phyloP scores from a whole-genome alignment of 2,888 invertebrate genomes.

The Tinea pellionella region DNA sequence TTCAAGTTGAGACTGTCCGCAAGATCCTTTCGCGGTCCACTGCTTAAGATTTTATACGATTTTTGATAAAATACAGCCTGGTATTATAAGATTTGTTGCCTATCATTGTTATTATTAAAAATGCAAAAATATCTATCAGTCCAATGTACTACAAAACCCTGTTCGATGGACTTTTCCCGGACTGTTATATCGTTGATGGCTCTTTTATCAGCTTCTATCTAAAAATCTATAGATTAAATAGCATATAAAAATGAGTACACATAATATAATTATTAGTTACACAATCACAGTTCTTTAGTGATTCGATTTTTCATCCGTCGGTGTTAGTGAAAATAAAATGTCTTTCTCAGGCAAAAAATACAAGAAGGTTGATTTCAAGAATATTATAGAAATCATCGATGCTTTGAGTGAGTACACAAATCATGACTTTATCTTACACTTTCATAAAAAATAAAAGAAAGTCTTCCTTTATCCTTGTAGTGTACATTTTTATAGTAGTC shows the following conservation, averaged over 20 bases:
- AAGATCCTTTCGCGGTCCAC: too few species aligned
- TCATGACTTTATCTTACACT: too few species aligned
- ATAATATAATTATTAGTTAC: background rate
- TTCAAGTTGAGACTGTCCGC: too few species aligned
- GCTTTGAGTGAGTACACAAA: constrained; percentile 18
- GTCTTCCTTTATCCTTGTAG: too few species aligned
- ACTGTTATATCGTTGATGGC: background rate
- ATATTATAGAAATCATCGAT: constrained; percentile 18
- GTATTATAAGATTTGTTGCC: background rate
- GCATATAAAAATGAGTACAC: background rate
- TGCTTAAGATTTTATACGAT: too few species aligned
- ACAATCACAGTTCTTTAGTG: background rate
- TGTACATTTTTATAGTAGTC: too few species aligned
- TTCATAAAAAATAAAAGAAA: too few species aligned
- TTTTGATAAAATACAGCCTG: background rate
- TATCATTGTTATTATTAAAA: background rate
- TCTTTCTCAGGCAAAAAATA: constrained; percentile 20
- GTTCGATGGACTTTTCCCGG: background rate
- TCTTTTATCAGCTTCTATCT: background rate
- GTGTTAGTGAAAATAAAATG: constrained; percentile 15
- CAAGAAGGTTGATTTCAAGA: constrained; percentile 19
- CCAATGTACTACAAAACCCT: background rate
- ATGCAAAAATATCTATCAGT: background rate
- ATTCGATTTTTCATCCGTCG: background rate
- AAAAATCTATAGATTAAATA: background rate